Percentiles rank a stretch among this genome's conserved stretches.
Evolutionary conservation across 2,113 vertebrate species (phyloP).

Genomic region (Micronycteris hirsuta): DNA sequence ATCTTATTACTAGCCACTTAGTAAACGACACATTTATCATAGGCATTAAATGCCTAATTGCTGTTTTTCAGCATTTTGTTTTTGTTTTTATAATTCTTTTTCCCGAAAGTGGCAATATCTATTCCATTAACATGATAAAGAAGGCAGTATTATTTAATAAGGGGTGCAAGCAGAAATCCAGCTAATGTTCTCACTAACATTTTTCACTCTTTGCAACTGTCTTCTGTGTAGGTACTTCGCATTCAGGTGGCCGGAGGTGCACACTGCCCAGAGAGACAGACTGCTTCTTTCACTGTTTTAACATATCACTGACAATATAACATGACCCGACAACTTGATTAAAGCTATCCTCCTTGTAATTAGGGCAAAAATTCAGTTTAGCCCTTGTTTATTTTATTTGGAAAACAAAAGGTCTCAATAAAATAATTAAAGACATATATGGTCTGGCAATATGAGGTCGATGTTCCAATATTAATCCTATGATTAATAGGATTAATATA

Average conservation of each 20-base stretch:
- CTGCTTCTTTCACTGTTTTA: not conserved
- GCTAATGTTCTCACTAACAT: not conserved
- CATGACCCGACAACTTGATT: not conserved
- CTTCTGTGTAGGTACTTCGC: not conserved
- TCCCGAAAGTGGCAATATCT: not conserved
- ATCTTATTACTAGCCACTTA: conserved; percentile 87
- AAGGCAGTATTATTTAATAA: not conserved
- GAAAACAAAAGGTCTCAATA: not conserved
- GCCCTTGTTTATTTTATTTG: not conserved
- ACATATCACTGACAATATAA: not conserved
- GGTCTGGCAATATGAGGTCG: not conserved
- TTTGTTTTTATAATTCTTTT: conserved; percentile 58
- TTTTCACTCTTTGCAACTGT: not conserved
- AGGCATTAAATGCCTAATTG: conserved; percentile 72
- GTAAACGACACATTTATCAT: conserved; percentile 87
- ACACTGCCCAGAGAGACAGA: not conserved
- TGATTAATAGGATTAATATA: too few species aligned
- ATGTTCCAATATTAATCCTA: not conserved
- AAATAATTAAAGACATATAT: not conserved
- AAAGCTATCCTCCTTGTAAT: not conserved
- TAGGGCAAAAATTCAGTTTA: not conserved
- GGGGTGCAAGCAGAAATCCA: not conserved
- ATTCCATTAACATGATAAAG: not conserved
- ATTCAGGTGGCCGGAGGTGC: not conserved
- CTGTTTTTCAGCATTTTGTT: conserved; percentile 61